Conservation (phyloP, 1,140 invertebrate species). For the Drosophila paulistorum region DNA sequence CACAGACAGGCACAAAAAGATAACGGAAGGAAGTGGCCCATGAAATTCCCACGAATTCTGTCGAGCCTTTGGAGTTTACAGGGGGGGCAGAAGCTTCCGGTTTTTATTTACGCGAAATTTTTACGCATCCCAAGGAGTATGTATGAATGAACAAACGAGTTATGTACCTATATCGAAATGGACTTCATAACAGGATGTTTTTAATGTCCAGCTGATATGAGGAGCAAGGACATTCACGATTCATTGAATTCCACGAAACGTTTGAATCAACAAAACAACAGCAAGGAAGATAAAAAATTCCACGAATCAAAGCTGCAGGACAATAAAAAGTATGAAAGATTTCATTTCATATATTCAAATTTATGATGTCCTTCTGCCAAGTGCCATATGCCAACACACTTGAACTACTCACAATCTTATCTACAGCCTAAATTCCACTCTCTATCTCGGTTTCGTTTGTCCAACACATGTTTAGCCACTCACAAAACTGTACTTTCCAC, state of each 20-base stretch:
- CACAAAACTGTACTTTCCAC: slow-evolving; percentile 27
- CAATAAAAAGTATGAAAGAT: not conserved
- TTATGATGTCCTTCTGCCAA: slow-evolving; percentile 7
- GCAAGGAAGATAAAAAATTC: slow-evolving; percentile 32
- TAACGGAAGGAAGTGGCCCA: slow-evolving; percentile 63
- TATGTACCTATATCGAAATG: slow-evolving; percentile 19
- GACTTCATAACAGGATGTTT: slow-evolving; percentile 66
- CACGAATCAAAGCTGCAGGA: slow-evolving; percentile 56
- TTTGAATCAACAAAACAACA: slow-evolving; percentile 43
- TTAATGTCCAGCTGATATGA: slow-evolving; percentile 42
- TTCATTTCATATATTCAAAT: not conserved
- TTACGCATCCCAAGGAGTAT: slow-evolving; percentile 53
- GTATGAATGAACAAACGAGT: slow-evolving; percentile 46
- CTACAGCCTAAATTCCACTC: slow-evolving; percentile 4
- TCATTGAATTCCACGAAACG: slow-evolving; percentile 57
- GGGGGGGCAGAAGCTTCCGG: slow-evolving; percentile 1
- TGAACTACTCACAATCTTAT: slow-evolving; percentile 22
- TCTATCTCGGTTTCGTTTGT: slow-evolving; percentile 1
- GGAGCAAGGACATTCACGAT: slow-evolving; percentile 54
- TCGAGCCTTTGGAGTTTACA: not conserved
- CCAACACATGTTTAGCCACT: slow-evolving; percentile 42
- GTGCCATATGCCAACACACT: slow-evolving; percentile 32
- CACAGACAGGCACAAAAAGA: not conserved
- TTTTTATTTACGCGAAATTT: slow-evolving; percentile 69
- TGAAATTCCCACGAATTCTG: slow-evolving; percentile 73